A percentile compares a stretch with the other conserved stretches of the same genome.
phyloP scores from a whole-genome alignment of 1,140 invertebrate species.

The Phymorhynchus buccinoides region DNA sequence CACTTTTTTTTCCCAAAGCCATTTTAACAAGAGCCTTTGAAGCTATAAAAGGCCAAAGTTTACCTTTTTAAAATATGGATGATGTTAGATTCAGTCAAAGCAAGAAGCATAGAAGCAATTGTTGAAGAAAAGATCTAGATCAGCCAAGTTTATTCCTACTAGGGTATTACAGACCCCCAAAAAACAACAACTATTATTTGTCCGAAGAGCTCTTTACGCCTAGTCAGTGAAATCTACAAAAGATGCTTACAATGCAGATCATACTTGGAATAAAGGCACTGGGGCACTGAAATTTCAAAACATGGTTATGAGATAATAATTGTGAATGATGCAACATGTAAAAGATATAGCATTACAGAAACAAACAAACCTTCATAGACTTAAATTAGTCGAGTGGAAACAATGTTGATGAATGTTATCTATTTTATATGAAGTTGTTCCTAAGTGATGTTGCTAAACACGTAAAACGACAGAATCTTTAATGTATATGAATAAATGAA shows the following conservation, averaged over 20 bases:
- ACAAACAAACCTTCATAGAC: neutral
- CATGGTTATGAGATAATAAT: neutral
- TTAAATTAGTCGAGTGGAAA: neutral
- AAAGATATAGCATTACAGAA: neutral
- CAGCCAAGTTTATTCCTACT: too few species aligned
- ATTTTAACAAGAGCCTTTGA: too few species aligned
- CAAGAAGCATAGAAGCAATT: too few species aligned
- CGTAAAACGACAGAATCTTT: neutral
- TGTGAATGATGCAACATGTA: neutral
- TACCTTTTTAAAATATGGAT: too few species aligned
- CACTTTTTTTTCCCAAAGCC: too few species aligned
- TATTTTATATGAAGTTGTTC: too few species aligned
- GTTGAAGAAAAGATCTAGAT: too few species aligned
- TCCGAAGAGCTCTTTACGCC: neutral
- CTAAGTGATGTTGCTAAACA: neutral
- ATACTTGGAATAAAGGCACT: neutral
- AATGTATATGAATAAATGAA: too few species aligned
- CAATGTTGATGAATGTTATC: neutral
- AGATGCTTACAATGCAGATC: neutral
- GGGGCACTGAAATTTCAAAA: neutral
- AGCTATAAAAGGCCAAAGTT: too few species aligned
- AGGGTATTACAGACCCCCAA: too few species aligned
- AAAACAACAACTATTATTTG: too few species aligned
- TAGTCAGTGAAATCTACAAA: neutral
- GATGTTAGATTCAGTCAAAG: too few species aligned